phyloP scores from a whole-genome alignment of 1,140 invertebrate genomes.

The Drosophila kurseongensis region DNA sequence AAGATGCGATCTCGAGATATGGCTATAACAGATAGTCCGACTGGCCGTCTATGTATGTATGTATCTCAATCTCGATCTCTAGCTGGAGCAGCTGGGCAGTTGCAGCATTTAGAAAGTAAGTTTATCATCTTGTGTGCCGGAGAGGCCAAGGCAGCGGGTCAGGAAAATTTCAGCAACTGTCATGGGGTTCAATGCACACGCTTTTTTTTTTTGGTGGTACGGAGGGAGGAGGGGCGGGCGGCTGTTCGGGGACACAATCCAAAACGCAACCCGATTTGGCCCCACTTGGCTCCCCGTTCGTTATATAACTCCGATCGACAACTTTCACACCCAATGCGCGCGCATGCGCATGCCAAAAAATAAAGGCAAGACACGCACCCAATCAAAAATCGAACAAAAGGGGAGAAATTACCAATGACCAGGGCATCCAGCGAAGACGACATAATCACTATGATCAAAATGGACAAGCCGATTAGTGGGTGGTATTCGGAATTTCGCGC shows the following conservation, averaged over 20 bases:
- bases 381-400: slow-evolving; percentile 62
- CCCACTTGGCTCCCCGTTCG: slow-evolving; percentile 32
- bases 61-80: slow-evolving; percentile 14
- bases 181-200: slow-evolving; percentile 77
- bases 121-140: slow-evolving; percentile 45
- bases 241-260: slow-evolving; percentile 4
- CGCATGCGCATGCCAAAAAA: slow-evolving; percentile 43
- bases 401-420: slow-evolving; percentile 72
- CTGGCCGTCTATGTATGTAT: slow-evolving; percentile 18
- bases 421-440: slow-evolving; percentile 61
- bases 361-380: slow-evolving; percentile 48
- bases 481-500: slow-evolving; percentile 39
- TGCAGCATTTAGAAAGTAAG: slow-evolving; percentile 79
- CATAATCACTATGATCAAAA: slow-evolving; percentile 59
- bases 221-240: too few relatives aligned
- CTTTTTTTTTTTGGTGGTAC: slow-evolving; percentile 11
- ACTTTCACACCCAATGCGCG: slow-evolving; percentile 76
- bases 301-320: slow-evolving; percentile 78
- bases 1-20: slow-evolving; percentile 64
- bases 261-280: slow-evolving; percentile 13
- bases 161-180: slow-evolving; percentile 77
- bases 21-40: slow-evolving; percentile 28
- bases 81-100: slow-evolving; percentile 34
- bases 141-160: slow-evolving; percentile 48
- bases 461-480: slow-evolving; percentile 16